Conservation (phyloP, 2,888 invertebrate species). For the Linhomoeus sp. region DNA sequence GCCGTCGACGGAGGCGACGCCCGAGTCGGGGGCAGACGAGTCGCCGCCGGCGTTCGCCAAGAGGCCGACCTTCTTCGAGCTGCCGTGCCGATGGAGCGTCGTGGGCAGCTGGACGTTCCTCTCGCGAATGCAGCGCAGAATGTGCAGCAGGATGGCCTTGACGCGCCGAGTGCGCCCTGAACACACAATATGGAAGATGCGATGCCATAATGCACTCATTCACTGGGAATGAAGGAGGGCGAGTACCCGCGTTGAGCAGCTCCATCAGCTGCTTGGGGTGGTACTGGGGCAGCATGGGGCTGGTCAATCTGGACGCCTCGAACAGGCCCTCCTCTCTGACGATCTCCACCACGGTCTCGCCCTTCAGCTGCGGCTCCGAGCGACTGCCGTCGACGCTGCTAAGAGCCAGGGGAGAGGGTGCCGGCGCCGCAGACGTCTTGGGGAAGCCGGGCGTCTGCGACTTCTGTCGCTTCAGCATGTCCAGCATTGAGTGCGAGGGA, state of each 20-base stretch:
- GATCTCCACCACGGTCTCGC: too few relatives aligned
- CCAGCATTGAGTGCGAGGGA: slow-evolving; percentile 22
- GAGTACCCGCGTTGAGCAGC: slow-evolving; percentile 73
- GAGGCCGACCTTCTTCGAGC: neutral
- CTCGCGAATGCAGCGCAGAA: slow-evolving; percentile 49
- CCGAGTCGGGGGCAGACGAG: slow-evolving; percentile 6
- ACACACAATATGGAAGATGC: too few relatives aligned
- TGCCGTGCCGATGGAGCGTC: neutral
- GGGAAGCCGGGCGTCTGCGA: neutral
- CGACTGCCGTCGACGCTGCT: too few relatives aligned
- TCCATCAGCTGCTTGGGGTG: slow-evolving; percentile 98
- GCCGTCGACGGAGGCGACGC: neutral
- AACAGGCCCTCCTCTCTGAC: slow-evolving; percentile 3
- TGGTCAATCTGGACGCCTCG: slow-evolving; percentile 70
- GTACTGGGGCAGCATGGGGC: slow-evolving; percentile 91
- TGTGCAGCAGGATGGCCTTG: slow-evolving; percentile 86
- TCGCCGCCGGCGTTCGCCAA: slow-evolving; percentile 14
- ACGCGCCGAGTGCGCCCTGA: slow-evolving; percentile 69
- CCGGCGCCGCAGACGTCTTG: neutral
- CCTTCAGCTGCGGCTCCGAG: too few relatives aligned
- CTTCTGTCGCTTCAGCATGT: slow-evolving; percentile 11
- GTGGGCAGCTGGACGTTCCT: slow-evolving; percentile 8
- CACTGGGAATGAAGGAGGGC: too few relatives aligned
- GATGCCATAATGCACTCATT: too few relatives aligned
- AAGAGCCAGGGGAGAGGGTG: too few relatives aligned